Conservation (phyloP, 2,113 vertebrate genomes). For the Colinus virginianus region DNA sequence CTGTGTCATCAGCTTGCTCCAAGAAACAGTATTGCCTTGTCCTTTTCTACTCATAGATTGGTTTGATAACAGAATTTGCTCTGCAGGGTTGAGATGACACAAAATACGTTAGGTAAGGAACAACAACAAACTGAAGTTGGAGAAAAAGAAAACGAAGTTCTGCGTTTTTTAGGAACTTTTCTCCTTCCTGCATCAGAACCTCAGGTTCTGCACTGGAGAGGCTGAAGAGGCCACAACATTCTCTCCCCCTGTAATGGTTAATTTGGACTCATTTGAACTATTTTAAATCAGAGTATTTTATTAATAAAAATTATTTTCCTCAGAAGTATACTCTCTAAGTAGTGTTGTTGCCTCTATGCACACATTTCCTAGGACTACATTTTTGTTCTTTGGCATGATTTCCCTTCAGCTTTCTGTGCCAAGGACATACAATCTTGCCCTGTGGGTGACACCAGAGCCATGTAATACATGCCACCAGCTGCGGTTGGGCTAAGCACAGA, state of each 20-base stretch:
- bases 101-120: background rate
- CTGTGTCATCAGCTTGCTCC: background rate
- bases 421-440: background rate
- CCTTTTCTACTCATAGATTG: background rate
- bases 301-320: background rate
- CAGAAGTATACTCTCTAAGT: background rate
- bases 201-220: background rate
- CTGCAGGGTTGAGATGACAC: background rate
- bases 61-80: background rate
- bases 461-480: fast-evolving
- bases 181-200: background rate
- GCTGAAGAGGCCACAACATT: background rate
- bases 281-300: background rate
- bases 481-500: background rate
- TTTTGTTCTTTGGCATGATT: background rate
- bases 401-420: background rate
- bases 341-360: background rate
- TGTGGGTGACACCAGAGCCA: background rate
- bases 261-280: background rate
- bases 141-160: background rate
- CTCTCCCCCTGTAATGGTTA: background rate
- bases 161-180: background rate
- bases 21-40: background rate
- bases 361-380: background rate
- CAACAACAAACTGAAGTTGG: background rate